A percentile compares a stretch with the other conserved stretches of the same genome.
Conservation (phyloP, 2,113 vertebrate genomes). For the Eira barbara region DNA sequence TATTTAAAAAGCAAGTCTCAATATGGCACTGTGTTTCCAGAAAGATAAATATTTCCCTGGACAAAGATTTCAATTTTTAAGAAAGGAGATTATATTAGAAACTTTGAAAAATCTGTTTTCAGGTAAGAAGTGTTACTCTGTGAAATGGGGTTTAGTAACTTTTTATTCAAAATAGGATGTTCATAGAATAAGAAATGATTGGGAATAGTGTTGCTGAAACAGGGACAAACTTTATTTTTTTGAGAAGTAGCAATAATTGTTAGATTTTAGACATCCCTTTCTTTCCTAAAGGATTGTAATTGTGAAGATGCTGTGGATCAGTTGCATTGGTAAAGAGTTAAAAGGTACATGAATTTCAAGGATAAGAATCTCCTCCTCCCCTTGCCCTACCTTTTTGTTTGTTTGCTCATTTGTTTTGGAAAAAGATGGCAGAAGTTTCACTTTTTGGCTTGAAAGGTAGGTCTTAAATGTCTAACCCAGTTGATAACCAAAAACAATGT, state of each 20-base stretch:
- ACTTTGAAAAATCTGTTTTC: background rate
- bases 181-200: conserved; percentile 12
- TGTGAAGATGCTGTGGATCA: background rate
- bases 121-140: background rate
- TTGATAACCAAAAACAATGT: background rate
- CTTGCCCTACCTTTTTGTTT: background rate
- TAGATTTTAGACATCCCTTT: background rate
- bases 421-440: background rate
- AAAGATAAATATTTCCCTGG: conserved; percentile 3
- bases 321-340: background rate
- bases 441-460: background rate
- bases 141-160: background rate
- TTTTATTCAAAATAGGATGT: conserved; percentile 19
- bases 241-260: background rate
- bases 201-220: background rate
- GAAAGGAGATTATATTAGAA: background rate
- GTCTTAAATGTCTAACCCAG: background rate
- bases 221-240: background rate
- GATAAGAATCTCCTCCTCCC: background rate
- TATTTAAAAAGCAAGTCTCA: conserved; percentile 24
- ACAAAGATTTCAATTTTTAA: background rate
- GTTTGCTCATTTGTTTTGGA: background rate
- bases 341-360: background rate
- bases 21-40: background rate
- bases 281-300: background rate